Percentiles rank a stretch among this genome's conserved stretches.
Conservation (phyloP, 2,888 invertebrate genomes). For the Carcina quercana region DNA sequence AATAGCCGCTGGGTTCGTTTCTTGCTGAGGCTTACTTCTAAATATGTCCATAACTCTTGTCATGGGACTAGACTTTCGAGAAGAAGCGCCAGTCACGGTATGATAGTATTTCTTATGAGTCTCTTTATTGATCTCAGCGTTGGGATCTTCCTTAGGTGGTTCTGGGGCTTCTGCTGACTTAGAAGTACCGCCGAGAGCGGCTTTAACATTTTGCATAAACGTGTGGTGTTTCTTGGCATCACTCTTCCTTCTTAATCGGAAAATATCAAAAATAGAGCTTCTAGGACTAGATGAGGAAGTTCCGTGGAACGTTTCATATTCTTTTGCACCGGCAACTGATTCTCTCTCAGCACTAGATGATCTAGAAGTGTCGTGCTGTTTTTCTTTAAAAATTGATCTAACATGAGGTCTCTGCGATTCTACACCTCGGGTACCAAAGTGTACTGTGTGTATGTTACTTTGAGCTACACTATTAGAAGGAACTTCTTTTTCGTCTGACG, state of each 20-base stretch:
- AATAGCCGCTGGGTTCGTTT: conserved; percentile 35
- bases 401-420: conserved; percentile 65
- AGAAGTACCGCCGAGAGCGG: conserved; percentile 27
- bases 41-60: conserved; percentile 69
- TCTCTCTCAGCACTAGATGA: conserved; percentile 61
- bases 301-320: conserved; percentile 68
- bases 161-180: conserved; percentile 54
- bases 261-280: conserved; percentile 69
- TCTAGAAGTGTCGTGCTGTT: conserved; percentile 43
- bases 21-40: conserved; percentile 53
- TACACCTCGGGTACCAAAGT: conserved; percentile 63
- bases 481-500: conserved; percentile 43
- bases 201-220: conserved; percentile 41
- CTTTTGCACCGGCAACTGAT: conserved; percentile 38
- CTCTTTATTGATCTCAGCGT: conserved; percentile 45
- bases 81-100: conserved; percentile 66
- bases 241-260: conserved; percentile 63
- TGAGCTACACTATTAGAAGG: conserved; percentile 44
- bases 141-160: conserved; percentile 41
- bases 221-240: conserved; percentile 58
- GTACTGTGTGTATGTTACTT: conserved; percentile 63
- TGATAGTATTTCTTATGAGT: conserved; percentile 68
- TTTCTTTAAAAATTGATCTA: conserved; percentile 61
- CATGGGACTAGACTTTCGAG: conserved; percentile 64
- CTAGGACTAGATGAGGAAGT: conserved; percentile 66